These are phyloP conservation scores for Tenthredo notha DNA, from an alignment of 2,888 invertebrate genomes.

Conservation along the genomic window DNA sequence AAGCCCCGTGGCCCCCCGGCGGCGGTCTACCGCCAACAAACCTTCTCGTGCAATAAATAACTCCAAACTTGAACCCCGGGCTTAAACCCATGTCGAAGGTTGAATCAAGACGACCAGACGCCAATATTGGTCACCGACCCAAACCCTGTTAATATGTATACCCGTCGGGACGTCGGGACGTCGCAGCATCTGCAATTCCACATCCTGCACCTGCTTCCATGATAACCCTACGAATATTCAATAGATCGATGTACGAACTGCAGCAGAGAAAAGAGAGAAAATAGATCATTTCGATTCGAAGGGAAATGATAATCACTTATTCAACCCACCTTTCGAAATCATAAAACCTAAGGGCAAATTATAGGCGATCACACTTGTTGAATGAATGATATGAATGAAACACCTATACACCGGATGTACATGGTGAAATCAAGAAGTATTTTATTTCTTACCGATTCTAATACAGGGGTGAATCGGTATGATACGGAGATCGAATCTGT, in stretches of 20 bases:
- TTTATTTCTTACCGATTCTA: not conserved
- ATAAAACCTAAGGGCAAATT: not conserved
- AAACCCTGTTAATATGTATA: slow-evolving; percentile 21
- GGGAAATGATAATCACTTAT: not conserved
- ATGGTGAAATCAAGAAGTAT: not conserved
- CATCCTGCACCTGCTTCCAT: not conserved
- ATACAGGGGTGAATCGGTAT: not conserved
- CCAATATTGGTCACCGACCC: slow-evolving; percentile 27
- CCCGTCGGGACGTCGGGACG: not conserved
- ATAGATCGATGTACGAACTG: not conserved
- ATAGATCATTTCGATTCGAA: not conserved
- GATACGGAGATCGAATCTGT: not conserved
- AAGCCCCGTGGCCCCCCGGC: slow-evolving; percentile 35
- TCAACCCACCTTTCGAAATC: not conserved
- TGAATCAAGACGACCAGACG: slow-evolving; percentile 43
- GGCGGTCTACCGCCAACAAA: slow-evolving; percentile 51
- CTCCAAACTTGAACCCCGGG: slow-evolving; percentile 49
- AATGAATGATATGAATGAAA: not conserved
- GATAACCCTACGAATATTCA: not conserved
- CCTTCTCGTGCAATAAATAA: slow-evolving; percentile 48
- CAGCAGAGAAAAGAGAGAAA: not conserved
- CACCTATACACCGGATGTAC: not conserved
- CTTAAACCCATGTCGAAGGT: slow-evolving; percentile 51
- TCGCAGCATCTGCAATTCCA: not conserved
- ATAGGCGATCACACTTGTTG: not conserved